Evolutionary conservation across 2,888 invertebrate species (phyloP).

Genomic region (Heteropelma amictum): DNA sequence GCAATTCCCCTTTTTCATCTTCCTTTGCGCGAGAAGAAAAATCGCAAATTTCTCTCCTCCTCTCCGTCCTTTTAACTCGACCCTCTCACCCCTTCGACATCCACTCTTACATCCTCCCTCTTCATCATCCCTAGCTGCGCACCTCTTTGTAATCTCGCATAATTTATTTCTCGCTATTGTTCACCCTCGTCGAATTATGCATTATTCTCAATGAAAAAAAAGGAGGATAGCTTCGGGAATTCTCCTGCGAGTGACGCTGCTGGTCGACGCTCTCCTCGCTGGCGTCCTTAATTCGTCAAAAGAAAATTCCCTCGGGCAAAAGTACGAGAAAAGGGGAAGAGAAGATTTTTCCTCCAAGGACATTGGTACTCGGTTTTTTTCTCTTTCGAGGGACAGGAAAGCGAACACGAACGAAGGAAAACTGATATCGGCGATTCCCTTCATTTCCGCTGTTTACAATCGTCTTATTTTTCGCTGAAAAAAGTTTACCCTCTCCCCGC

Average conservation of each 20-base stretch:
- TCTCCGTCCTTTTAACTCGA: constrained; percentile 14
- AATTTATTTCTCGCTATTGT: constrained; percentile 77
- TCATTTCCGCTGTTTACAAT: constrained; percentile 50
- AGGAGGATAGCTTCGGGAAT: constrained; percentile 44
- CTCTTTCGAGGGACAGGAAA: background rate
- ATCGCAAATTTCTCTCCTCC: background rate
- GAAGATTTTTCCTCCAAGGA: constrained; percentile 32
- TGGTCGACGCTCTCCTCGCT: constrained; percentile 35
- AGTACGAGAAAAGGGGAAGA: constrained; percentile 18
- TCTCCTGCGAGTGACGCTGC: constrained; percentile 13
- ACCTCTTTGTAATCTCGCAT: constrained; percentile 76
- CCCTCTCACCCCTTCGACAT: constrained; percentile 37
- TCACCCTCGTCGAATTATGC: constrained; percentile 72
- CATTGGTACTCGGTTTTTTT: constrained; percentile 18
- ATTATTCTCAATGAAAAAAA: constrained; percentile 68
- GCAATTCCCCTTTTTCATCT: constrained; percentile 30
- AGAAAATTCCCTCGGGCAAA: constrained; percentile 62
- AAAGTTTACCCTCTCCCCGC: background rate
- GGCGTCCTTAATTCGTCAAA: constrained; percentile 69
- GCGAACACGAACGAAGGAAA: background rate
- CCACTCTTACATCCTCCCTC: constrained; percentile 32
- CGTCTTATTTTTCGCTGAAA: constrained; percentile 25
- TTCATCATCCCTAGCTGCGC: constrained; percentile 41
- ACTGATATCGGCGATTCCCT: constrained; percentile 42
- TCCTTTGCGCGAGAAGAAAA: constrained; percentile 17